Evolutionary conservation across 2,113 vertebrate genomes (phyloP).

Genomic region (Dendrocopos noguchii): DNA sequence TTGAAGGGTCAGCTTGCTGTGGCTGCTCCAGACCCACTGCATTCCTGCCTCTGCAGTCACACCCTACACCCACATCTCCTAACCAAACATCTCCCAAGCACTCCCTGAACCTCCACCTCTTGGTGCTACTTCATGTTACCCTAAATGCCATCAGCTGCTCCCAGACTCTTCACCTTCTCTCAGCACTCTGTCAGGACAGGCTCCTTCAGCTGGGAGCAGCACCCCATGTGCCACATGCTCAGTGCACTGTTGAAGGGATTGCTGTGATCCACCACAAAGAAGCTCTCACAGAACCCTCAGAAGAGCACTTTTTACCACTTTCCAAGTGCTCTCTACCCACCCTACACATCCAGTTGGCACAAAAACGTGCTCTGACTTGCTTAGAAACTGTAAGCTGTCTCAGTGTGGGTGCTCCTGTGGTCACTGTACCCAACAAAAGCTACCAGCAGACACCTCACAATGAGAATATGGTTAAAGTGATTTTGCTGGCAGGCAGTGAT

Average conservation of each 20-base stretch:
- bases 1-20: neutral
- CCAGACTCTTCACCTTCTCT: neutral
- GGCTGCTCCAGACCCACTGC: slow-evolving; percentile 16
- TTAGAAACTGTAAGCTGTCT: neutral
- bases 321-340: neutral
- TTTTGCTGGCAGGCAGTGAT: neutral
- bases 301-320: neutral
- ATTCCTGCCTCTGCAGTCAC: slow-evolving; percentile 43
- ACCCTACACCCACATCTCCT: slow-evolving; percentile 41
- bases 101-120: neutral
- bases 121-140: neutral
- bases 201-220: neutral
- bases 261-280: neutral
- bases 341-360: neutral
- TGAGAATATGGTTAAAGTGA: neutral
- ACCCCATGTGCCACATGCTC: neutral
- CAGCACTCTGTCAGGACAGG: neutral
- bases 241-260: neutral
- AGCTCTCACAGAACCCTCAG: neutral
- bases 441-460: neutral
- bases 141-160: neutral
- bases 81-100: neutral
- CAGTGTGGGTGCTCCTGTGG: neutral
- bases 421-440: neutral
- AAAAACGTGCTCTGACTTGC: slow-evolving; percentile 5